Evolutionary conservation across 2,113 vertebrate genomes (phyloP), one percentile per base, ranked within the genome.

Genomic region (Acinonyx jubatus): DNA sequence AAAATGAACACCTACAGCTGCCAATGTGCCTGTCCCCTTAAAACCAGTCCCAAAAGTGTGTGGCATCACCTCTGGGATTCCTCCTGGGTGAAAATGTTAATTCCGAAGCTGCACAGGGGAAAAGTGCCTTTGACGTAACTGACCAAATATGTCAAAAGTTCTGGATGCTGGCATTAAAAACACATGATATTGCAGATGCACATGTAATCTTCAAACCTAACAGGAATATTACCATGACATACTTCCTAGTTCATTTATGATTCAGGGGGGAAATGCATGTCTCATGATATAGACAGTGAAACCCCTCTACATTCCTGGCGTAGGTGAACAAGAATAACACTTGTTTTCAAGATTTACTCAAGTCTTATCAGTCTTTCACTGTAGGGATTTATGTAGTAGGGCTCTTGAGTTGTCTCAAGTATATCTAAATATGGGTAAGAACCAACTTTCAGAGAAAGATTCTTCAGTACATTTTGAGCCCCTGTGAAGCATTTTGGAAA

Each of bases 401-500:
- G 74, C 78, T 85, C 93, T 78, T 36, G 76, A 92, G 45, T 8
- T 9, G 19, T 85, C 88, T 89, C 84, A 55, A 78, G 84, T 33
- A 50, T 38, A 36, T 38, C 68, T 48, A 78, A 85, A 50, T 55
- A 38, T 15, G 29, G 29, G 23, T 31, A 10, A 66, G 33, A 33
- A 52, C 25, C 31, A 84, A 79, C 57, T 45, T 29, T 82, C 45
- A 36, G 16, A 52, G 50, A 4, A 50, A 88, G 57, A 41, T 13
- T 65, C 45, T 81, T 81, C 57, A 55, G 48, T 71, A 76, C 76
- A 36, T 21, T 45, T 6, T 63, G 82, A 97, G 74, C 57, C 89
- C 85, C 87, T n/a, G 18, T 19, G 80, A 94, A 96, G 69, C 92
- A 91, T 95, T 96, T 84, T 55, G n/a, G 78, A 97, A 96, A 97